These are phyloP conservation scores for Lithobius niger DNA, from an alignment of 1,140 invertebrate genomes.

Conservation along the genomic window DNA sequence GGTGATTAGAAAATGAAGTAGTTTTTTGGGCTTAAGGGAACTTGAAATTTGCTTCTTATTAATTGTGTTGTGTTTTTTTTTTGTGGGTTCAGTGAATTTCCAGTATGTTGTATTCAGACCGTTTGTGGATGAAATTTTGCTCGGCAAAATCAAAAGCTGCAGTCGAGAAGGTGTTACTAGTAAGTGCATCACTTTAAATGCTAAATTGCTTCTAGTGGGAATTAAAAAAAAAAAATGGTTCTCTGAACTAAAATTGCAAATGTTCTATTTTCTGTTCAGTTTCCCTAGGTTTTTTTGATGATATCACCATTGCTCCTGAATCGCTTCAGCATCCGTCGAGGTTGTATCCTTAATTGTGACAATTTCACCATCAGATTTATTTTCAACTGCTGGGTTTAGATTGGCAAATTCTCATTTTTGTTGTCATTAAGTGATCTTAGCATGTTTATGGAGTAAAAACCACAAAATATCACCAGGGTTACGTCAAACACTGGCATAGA, in stretches of 20 bases:
- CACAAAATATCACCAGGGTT: too few species aligned
- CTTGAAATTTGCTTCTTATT: too few species aligned
- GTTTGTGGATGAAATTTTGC: constrained; percentile 78
- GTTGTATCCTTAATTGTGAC: constrained; percentile 45
- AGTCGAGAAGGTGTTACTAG: constrained; percentile 84
- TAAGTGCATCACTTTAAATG: constrained; percentile 29
- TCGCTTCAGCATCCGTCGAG: constrained; percentile 76
- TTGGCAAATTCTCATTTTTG: too few species aligned
- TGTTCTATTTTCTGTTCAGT: constrained; percentile 47
- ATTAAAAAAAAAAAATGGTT: too few species aligned
- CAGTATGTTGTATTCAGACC: constrained; percentile 86
- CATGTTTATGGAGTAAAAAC: too few species aligned
- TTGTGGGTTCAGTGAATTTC: constrained; percentile 50
- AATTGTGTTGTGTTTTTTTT: not conserved
- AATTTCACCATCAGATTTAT: too few species aligned
- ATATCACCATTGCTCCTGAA: constrained; percentile 78
- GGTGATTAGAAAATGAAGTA: constrained; percentile 28
- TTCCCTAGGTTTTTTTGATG: constrained; percentile 86
- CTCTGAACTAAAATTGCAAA: too few species aligned
- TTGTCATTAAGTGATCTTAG: too few species aligned
- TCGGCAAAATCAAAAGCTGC: constrained; percentile 82
- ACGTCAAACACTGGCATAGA: too few species aligned
- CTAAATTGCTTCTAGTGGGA: too few species aligned
- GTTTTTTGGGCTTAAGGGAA: too few species aligned
- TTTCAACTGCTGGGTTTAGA: too few species aligned